Conservation (phyloP, 2,888 invertebrate genomes). For the Liodrosophila aerea region DNA sequence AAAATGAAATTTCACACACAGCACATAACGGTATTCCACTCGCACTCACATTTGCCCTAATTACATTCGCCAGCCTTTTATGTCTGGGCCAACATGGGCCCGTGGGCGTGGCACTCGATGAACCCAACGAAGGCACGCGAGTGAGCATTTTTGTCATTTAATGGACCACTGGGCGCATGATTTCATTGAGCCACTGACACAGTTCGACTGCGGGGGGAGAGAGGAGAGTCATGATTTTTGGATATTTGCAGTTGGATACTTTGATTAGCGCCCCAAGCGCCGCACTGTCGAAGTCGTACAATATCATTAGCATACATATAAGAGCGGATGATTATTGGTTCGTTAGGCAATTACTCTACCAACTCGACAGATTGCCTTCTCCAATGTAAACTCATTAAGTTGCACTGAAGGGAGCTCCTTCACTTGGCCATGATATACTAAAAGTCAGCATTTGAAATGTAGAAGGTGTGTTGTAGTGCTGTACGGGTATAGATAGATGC, state of each 20-base stretch:
- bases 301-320: conserved; percentile 46
- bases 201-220: conserved; percentile 37
- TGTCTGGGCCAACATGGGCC: conserved; percentile 10
- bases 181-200: conserved; percentile 78
- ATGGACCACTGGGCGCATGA: conserved; percentile 81
- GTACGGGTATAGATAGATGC: no score
- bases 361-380: conserved; percentile 61
- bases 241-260: conserved; percentile 58
- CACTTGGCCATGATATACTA: conserved; percentile 7
- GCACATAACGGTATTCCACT: conserved; percentile 49
- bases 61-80: conserved; percentile 65
- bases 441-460: background rate
- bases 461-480: background rate
- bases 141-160: conserved; percentile 76
- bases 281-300: conserved; percentile 40
- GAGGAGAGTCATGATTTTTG: background rate
- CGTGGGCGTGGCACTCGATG: conserved; percentile 20
- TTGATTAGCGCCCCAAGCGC: conserved; percentile 73
- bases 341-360: conserved; percentile 67
- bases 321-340: conserved; percentile 50
- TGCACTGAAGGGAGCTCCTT: background rate
- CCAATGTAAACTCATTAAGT: conserved; percentile 8
- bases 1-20: conserved; percentile 57
- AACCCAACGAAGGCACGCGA: conserved; percentile 13
- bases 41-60: conserved; percentile 65